Percentiles rank a stretch among this genome's conserved stretches.
Conservation (phyloP, 2,797 vertebrate genomes). For the Halcyon leucocephala region DNA sequence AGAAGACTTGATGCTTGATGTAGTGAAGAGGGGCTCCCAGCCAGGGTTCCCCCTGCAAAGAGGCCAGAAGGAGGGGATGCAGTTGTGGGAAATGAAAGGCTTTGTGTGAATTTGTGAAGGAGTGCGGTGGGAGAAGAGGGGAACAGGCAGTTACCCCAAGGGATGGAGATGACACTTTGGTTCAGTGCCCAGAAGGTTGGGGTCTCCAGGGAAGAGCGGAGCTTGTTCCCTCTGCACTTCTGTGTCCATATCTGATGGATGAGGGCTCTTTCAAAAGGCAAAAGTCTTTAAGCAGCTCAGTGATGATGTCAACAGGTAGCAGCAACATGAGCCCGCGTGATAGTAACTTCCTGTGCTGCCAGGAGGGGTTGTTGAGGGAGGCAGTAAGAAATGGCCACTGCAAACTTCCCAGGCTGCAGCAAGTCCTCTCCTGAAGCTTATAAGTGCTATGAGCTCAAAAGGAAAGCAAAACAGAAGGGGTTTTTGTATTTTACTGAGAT, state of each 20-base stretch:
- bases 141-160: background rate
- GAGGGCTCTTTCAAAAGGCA: background rate
- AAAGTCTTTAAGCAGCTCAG: background rate
- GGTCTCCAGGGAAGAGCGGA: background rate
- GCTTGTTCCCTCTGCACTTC: background rate
- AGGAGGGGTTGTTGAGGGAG: background rate
- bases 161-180: background rate
- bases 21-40: background rate
- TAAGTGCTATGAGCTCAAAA: background rate
- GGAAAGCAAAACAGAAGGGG: background rate
- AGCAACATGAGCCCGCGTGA: background rate
- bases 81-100: background rate
- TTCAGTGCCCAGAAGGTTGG: background rate
- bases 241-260: background rate
- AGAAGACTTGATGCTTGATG: background rate
- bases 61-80: background rate
- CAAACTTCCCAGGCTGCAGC: background rate
- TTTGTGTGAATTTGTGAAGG: background rate
- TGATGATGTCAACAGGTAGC: rapidly evolving
- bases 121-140: background rate
- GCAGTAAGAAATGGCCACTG: background rate
- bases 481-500: background rate
- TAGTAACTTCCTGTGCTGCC: rapidly evolving
- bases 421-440: background rate
- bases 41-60: rapidly evolving